A percentile compares a stretch with the other conserved stretches of the same genome.
Evolutionary conservation across 2,113 vertebrate genomes (phyloP).

Genomic region (Tursiops truncatus): DNA sequence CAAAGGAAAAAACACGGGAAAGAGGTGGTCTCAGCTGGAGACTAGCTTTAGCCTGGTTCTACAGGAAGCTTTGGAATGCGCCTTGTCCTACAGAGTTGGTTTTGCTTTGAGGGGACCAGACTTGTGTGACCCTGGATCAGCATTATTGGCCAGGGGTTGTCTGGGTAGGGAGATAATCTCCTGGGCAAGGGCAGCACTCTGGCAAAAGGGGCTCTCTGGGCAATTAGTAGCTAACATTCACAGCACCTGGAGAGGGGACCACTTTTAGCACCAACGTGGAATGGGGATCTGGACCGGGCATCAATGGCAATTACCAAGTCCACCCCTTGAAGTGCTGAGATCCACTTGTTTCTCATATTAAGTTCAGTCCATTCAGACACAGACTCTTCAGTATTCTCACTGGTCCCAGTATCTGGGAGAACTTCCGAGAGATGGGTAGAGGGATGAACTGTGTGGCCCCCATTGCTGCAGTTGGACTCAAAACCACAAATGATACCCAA

Average conservation of each 20-base stretch:
- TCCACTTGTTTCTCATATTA: background rate
- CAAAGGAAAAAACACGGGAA: background rate
- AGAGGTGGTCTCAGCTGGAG: background rate
- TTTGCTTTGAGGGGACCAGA: background rate
- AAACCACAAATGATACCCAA: background rate
- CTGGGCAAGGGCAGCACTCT: background rate
- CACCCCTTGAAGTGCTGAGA: background rate
- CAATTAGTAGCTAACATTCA: background rate
- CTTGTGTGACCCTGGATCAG: background rate
- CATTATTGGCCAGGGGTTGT: background rate
- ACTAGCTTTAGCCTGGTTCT: background rate
- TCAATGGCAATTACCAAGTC: no score
- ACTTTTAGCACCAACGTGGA: background rate
- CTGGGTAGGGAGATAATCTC: background rate
- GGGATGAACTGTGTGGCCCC: background rate
- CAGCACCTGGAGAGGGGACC: background rate
- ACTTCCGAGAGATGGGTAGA: background rate
- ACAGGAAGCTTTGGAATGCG: no score
- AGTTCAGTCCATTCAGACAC: background rate
- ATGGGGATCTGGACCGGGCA: background rate
- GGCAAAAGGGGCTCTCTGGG: background rate
- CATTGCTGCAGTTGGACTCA: background rate
- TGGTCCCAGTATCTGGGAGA: background rate
- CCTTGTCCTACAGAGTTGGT: background rate
- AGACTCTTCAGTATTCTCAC: background rate